A percentile compares a stretch with the other conserved stretches of the same genome.
Evolutionary conservation across 1,140 invertebrate genomes (phyloP).

Genomic region (Sycophaga agraensis): DNA sequence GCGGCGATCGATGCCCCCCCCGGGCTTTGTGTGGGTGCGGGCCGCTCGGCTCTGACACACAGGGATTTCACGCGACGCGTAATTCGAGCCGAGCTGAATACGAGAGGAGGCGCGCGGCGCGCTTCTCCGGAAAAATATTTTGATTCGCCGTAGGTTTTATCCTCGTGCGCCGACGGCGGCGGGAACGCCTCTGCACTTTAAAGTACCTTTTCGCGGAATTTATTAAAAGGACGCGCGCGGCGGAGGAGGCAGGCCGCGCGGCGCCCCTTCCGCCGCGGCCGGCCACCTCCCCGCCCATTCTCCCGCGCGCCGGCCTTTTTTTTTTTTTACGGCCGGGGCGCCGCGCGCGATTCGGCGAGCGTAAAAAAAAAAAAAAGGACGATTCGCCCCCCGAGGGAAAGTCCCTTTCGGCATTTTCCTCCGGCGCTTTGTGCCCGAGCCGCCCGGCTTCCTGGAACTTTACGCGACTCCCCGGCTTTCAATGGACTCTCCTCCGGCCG

Average conservation of each 20-base stretch:
- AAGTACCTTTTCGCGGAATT: slow-evolving; percentile 32
- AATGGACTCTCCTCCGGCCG: slow-evolving; percentile 1
- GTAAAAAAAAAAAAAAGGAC: too few relatives aligned
- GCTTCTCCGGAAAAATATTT: slow-evolving; percentile 25
- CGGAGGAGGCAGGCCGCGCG: background rate
- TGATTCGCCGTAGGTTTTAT: slow-evolving; percentile 16
- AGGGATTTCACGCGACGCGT: slow-evolving; percentile 17
- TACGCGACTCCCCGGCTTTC: background rate
- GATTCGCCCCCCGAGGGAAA: too few relatives aligned
- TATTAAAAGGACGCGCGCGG: slow-evolving; percentile 25
- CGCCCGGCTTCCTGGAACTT: background rate
- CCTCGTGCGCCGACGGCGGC: background rate
- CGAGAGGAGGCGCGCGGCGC: slow-evolving; percentile 7
- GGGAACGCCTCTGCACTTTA: slow-evolving; percentile 2
- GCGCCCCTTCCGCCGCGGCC: too few relatives aligned
- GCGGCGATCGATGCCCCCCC: too few relatives aligned
- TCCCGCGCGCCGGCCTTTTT: too few relatives aligned
- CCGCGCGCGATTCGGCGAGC: too few relatives aligned
- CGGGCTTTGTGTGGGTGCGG: too few relatives aligned
- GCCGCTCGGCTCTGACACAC: too few relatives aligned
- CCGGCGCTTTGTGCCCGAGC: background rate
- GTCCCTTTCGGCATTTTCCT: too few relatives aligned
- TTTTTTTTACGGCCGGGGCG: background rate
- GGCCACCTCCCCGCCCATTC: too few relatives aligned
- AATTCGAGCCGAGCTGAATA: slow-evolving; percentile 22